A percentile compares a stretch with the other conserved stretches of the same genome.
Evolutionary conservation across 1,140 invertebrate species (phyloP).

Genomic region (Nebria ingens): DNA sequence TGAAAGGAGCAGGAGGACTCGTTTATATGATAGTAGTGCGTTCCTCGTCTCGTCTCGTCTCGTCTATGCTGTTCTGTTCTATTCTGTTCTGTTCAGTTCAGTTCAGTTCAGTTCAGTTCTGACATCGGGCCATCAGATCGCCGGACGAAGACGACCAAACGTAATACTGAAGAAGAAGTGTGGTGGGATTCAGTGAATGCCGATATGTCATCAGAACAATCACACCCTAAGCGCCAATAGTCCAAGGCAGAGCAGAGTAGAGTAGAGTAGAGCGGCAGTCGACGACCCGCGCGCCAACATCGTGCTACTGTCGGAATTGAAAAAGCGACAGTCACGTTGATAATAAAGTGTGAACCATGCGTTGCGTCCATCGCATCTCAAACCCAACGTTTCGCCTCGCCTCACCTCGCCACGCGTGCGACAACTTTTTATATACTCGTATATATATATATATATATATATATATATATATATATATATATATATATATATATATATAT

Average conservation of each 20-base stretch:
- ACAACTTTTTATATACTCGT: neutral
- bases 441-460: too few relatives aligned
- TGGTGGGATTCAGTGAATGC: constrained; percentile 2
- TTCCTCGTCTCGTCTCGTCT: neutral
- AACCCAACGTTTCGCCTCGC: too few relatives aligned
- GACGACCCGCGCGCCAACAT: neutral
- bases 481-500: too few relatives aligned
- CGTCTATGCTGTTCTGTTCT: too few relatives aligned
- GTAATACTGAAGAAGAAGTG: neutral
- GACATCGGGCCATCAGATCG: neutral
- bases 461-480: too few relatives aligned
- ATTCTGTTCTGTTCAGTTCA: too few relatives aligned
- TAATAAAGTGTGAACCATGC: constrained; percentile 33
- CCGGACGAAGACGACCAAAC: neutral
- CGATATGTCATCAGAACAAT: constrained; percentile 36
- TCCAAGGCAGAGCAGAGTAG: too few relatives aligned
- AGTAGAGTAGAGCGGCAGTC: neutral
- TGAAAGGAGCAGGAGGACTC: neutral
- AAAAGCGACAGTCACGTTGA: constrained; percentile 36
- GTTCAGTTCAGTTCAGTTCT: too few relatives aligned
- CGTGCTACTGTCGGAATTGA: constrained; percentile 33
- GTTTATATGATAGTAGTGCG: too few relatives aligned
- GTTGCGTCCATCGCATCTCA: constrained; percentile 34
- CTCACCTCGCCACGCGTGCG: too few relatives aligned
- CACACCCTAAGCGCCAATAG: constrained; percentile 36